These are phyloP conservation scores for Carcinoscorpius rotundicauda DNA, from an alignment of 1,140 invertebrate species.

Conservation along the genomic window DNA sequence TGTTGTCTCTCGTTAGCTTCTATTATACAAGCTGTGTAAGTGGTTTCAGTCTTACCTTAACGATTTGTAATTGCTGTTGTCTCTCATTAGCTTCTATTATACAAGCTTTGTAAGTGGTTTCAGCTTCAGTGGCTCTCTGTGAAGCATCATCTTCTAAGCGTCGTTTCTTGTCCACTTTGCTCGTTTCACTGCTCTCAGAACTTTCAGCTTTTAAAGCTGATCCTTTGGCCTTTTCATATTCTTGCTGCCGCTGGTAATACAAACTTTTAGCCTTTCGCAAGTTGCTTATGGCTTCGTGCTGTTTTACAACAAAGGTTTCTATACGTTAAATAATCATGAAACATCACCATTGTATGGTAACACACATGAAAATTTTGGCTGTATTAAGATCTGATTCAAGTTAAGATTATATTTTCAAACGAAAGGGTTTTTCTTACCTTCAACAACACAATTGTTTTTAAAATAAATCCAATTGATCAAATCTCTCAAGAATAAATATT, in stretches of 20 bases:
- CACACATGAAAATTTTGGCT: too few species aligned
- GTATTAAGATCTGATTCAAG: too few species aligned
- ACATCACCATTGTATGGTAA: too few species aligned
- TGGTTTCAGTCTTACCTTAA: slow-evolving; percentile 37
- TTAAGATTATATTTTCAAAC: too few species aligned
- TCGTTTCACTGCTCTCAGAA: slow-evolving; percentile 24
- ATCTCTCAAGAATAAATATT: too few species aligned
- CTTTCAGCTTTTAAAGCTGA: slow-evolving; percentile 30
- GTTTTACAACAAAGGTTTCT: neutral
- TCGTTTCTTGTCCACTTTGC: slow-evolving; percentile 26
- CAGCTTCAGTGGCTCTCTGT: slow-evolving; percentile 36
- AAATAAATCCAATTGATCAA: too few species aligned
- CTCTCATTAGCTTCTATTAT: slow-evolving; percentile 39
- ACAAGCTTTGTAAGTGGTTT: slow-evolving; percentile 39
- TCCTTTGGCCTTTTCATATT: slow-evolving; percentile 37
- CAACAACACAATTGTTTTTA: too few species aligned
- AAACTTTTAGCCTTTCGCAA: slow-evolving; percentile 37
- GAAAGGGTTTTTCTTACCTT: too few species aligned
- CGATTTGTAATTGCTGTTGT: slow-evolving; percentile 33
- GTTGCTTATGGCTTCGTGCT: slow-evolving; percentile 39
- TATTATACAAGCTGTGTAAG: slow-evolving; percentile 39
- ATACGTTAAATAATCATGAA: too few species aligned
- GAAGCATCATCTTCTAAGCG: slow-evolving; percentile 26
- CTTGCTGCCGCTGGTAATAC: slow-evolving; percentile 38
- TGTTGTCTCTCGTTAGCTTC: slow-evolving; percentile 41